These are phyloP conservation scores for Rotaria magnacalcarata DNA, from an alignment of 2,888 invertebrate genomes.

Conservation along the genomic window DNA sequence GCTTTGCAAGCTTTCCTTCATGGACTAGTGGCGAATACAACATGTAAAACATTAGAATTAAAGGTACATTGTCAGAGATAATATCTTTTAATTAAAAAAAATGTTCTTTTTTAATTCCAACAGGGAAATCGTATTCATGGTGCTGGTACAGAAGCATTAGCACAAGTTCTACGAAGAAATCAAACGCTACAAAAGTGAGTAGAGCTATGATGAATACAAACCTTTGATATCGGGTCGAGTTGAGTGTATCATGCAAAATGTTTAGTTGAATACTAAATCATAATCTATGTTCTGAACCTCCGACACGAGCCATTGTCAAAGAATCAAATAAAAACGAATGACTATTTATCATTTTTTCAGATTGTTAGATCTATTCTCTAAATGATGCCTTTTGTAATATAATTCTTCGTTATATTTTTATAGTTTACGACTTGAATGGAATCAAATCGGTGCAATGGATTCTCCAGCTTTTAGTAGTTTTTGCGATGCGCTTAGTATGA, in stretches of 20 bases:
- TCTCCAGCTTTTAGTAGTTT: slow-evolving; percentile 57
- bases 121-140: slow-evolving; percentile 59
- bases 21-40: slow-evolving; percentile 54
- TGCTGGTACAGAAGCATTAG: slow-evolving; percentile 54
- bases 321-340: too few relatives aligned
- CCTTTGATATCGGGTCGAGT: too few relatives aligned
- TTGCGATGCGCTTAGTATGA: slow-evolving; percentile 57
- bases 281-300: too few relatives aligned
- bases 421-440: slow-evolving; percentile 59
- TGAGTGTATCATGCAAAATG: too few relatives aligned
- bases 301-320: too few relatives aligned
- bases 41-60: slow-evolving; percentile 54
- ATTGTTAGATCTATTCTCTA: too few relatives aligned
- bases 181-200: slow-evolving; percentile 53
- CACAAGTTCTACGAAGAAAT: slow-evolving; percentile 55
- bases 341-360: too few relatives aligned
- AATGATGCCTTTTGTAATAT: too few relatives aligned
- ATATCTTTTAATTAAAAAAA: not conserved
- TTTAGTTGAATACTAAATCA: too few relatives aligned
- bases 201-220: not conserved
- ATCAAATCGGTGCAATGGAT: slow-evolving; percentile 56
- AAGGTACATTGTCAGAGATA: slow-evolving; percentile 51
- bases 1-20: slow-evolving; percentile 48
- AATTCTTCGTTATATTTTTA: not conserved
- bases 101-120: not conserved